phyloP scores from a whole-genome alignment of 1,140 invertebrate species.

The Zaprionus vittiger region DNA sequence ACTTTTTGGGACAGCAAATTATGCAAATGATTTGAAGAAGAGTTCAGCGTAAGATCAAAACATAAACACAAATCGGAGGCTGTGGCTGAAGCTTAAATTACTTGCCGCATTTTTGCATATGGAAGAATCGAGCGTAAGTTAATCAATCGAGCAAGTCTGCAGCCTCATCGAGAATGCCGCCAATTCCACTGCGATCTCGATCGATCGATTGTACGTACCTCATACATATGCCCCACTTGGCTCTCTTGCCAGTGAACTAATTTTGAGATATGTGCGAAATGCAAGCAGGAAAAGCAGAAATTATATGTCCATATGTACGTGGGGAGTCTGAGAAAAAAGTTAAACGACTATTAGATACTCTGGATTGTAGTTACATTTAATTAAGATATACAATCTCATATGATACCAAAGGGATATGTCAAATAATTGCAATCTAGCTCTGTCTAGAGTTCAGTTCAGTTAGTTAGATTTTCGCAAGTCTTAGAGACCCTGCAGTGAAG shows the following conservation, averaged over 20 bases:
- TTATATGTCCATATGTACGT: neutral
- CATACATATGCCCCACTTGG: conserved; percentile 1
- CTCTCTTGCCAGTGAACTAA: conserved; percentile 61
- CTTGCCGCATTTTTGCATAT: conserved; percentile 49
- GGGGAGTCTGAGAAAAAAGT: neutral
- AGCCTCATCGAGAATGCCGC: conserved; percentile 50
- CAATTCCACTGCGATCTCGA: conserved; percentile 66
- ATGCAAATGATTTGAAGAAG: conserved; percentile 40
- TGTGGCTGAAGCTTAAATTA: conserved; percentile 26
- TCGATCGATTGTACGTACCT: conserved; percentile 46
- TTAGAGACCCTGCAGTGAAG: neutral
- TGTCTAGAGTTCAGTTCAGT: no score
- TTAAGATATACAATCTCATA: neutral
- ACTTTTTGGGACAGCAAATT: conserved; percentile 23
- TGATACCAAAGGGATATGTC: neutral
- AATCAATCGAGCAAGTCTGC: conserved; percentile 48
- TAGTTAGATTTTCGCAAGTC: neutral
- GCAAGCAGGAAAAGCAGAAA: conserved; percentile 26
- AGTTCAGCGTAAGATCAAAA: neutral
- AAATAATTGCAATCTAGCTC: neutral
- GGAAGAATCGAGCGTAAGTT: conserved; percentile 34
- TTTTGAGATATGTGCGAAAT: conserved; percentile 74
- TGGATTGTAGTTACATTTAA: neutral
- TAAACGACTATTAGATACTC: neutral
- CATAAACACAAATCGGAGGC: neutral